These are phyloP conservation scores for Aricia agestis DNA, from an alignment of 1,140 invertebrate genomes.

Conservation along the genomic window DNA sequence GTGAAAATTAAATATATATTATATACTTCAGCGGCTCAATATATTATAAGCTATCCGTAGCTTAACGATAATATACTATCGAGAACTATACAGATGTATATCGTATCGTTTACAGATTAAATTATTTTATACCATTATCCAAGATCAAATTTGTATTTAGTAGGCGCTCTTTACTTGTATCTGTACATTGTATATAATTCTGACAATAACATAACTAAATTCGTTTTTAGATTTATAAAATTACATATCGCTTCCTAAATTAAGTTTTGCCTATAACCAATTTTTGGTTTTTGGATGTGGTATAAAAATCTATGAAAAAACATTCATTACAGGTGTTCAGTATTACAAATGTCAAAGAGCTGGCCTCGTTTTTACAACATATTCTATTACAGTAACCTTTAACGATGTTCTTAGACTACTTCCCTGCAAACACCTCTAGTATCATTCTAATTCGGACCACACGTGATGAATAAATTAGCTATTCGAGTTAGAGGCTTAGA, in stretches of 20 bases:
- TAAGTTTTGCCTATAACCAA: slow-evolving; percentile 26
- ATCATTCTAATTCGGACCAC: slow-evolving; percentile 1
- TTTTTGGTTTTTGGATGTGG: slow-evolving; percentile 51
- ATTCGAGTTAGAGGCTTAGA: neutral
- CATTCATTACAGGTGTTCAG: slow-evolving; percentile 30
- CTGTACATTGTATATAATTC: slow-evolving; percentile 45
- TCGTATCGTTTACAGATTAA: slow-evolving; percentile 6
- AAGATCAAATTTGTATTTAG: slow-evolving; percentile 44
- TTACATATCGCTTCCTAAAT: slow-evolving; percentile 35
- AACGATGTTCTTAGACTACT: slow-evolving; percentile 13
- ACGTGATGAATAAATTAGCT: neutral
- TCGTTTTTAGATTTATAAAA: slow-evolving; percentile 39
- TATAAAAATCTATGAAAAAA: slow-evolving; percentile 32
- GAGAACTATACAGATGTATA: slow-evolving; percentile 20
- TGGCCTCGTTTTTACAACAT: slow-evolving; percentile 43
- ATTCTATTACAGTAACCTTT: slow-evolving; percentile 34
- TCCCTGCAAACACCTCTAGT: neutral
- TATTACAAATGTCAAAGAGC: slow-evolving; percentile 43
- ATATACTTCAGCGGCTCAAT: slow-evolving; percentile 73
- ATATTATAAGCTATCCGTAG: slow-evolving; percentile 70
- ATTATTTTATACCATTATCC: slow-evolving; percentile 47
- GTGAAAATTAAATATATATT: slow-evolving; percentile 68
- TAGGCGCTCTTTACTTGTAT: slow-evolving; percentile 37
- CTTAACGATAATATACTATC: slow-evolving; percentile 57
- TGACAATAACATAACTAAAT: slow-evolving; percentile 59